Percentiles rank a stretch among this genome's conserved stretches.
Conservation (phyloP, 2,888 invertebrate species). For the Monoplex corrugatus region DNA sequence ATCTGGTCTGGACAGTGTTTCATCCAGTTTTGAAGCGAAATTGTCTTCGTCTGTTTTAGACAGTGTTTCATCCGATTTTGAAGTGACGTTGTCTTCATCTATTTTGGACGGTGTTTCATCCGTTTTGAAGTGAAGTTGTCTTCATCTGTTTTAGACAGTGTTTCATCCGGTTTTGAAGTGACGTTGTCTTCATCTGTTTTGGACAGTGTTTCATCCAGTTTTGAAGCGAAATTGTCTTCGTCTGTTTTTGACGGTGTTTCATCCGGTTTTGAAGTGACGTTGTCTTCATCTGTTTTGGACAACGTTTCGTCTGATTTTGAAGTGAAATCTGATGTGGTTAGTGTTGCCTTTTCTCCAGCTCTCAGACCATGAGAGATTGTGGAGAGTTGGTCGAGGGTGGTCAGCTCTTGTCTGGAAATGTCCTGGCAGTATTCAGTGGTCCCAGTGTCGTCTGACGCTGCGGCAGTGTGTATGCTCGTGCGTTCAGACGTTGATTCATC, state of each 20-base stretch:
- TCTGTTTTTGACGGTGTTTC: no score
- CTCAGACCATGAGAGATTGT: neutral
- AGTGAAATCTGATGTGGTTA: neutral
- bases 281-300: no score
- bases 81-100: no score
- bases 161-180: neutral
- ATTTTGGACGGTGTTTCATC: neutral
- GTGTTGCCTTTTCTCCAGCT: neutral
- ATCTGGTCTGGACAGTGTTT: neutral
- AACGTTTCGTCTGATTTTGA: neutral
- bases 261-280: no score
- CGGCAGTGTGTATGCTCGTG: neutral
- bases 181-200: no score
- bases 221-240: no score
- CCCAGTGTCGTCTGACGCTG: neutral
- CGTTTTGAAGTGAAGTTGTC: neutral
- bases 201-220: neutral
- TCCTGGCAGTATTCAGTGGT: neutral
- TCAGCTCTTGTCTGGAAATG: neutral
- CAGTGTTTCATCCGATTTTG: neutral
- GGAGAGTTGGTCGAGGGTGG: neutral
- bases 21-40: no score
- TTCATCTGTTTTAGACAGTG: neutral
- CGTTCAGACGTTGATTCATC: neutral
- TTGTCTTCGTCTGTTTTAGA: no score